phyloP scores from a whole-genome alignment of 2,113 vertebrate genomes.

The Saimiri boliviensis region DNA sequence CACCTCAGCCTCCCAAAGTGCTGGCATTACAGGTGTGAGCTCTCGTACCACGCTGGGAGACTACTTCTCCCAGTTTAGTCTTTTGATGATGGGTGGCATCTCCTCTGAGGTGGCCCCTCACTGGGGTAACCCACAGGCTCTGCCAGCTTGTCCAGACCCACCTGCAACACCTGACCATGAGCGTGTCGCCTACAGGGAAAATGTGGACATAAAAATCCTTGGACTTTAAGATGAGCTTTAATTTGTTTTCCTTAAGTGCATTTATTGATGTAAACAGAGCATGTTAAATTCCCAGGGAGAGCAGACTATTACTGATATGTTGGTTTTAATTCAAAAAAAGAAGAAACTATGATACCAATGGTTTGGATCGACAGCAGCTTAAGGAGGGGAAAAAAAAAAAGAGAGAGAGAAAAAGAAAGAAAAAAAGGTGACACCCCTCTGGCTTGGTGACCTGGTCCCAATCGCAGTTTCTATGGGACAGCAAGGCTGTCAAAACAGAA shows the following conservation, averaged over 20 bases:
- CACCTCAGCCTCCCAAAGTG: too few relatives aligned
- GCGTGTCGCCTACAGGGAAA: not conserved
- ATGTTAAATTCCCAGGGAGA: conserved; percentile 55
- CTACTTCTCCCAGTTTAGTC: not conserved
- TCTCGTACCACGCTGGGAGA: too few relatives aligned
- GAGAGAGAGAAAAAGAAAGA: not conserved
- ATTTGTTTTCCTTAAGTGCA: conserved; percentile 77
- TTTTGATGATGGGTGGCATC: not conserved
- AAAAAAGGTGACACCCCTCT: not conserved
- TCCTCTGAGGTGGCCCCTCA: not conserved
- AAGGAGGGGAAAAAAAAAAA: fast-evolving
- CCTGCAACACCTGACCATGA: not conserved
- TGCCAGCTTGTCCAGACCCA: not conserved
- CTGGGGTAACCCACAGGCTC: not conserved
- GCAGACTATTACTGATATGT: conserved; percentile 52
- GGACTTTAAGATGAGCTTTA: conserved; percentile 79
- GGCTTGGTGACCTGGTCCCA: not conserved
- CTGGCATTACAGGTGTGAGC: too few relatives aligned
- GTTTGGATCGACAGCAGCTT: conserved; percentile 28
- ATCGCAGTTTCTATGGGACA: not conserved
- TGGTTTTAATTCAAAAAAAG: conserved; percentile 17
- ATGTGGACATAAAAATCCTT: not conserved
- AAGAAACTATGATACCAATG: not conserved
- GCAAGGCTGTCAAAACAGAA: not conserved
- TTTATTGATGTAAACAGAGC: conserved; percentile 82